Percentiles rank a stretch among this genome's conserved stretches.
Evolutionary conservation across 2,888 invertebrate species (phyloP).

Genomic region (Sinodicranocentrus sp.): DNA sequence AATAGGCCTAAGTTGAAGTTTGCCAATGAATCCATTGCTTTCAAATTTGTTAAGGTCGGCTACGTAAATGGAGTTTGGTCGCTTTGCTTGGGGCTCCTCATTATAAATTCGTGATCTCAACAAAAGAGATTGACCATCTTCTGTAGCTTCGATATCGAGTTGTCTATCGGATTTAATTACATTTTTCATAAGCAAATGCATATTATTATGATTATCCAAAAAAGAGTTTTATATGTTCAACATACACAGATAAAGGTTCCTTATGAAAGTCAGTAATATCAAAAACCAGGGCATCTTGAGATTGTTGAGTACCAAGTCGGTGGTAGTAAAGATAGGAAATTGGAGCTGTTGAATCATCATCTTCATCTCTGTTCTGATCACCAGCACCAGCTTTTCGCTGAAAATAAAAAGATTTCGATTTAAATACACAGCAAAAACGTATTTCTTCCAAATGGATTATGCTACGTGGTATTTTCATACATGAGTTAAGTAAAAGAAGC

Average conservation of each 20-base stretch:
- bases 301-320: conserved; percentile 89
- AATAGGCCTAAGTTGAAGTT: conserved; percentile 44
- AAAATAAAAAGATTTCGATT: too few species aligned
- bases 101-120: conserved; percentile 39
- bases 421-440: too few species aligned
- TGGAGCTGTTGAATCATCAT: conserved; percentile 90
- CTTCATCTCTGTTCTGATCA: conserved; percentile 83
- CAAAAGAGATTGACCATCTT: conserved; percentile 56
- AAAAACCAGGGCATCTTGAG: conserved; percentile 90
- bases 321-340: conserved; percentile 97
- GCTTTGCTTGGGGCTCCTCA: conserved; percentile 40
- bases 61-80: conserved; percentile 58
- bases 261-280: conserved; percentile 93
- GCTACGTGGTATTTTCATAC: conserved; percentile 32
- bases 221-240: neutral
- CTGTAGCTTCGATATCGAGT: conserved; percentile 58
- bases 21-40: conserved; percentile 33
- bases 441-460: too few species aligned
- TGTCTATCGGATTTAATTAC: too few species aligned
- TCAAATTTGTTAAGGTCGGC: conserved; percentile 57
- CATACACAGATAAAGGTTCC: conserved; percentile 88
- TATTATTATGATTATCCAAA: neutral
- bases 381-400: conserved; percentile 78
- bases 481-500: conserved; percentile 87
- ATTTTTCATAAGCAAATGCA: too few species aligned